Evolutionary conservation across 2,888 invertebrate genomes (phyloP), one percentile per base, ranked within the genome.

Genomic region (Calliopum simillimum): DNA sequence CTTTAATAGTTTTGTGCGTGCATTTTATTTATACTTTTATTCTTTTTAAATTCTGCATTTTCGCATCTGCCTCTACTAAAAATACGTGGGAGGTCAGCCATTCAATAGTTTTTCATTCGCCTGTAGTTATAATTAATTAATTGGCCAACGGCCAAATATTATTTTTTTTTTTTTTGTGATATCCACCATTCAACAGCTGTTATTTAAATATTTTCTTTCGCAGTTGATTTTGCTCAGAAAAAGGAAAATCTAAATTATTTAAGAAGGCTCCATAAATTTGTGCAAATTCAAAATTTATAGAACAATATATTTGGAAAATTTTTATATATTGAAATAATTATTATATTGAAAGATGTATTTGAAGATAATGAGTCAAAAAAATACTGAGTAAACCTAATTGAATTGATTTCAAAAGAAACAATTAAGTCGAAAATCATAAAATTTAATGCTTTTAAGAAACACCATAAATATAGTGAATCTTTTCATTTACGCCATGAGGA

Each of bases 131-230:
- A 85, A 84, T 82, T 82, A 84, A 85, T 82, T 82, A 84, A 82
- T 84, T 85, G 85, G 85, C 84, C 82, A 75, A 75, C 80, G 78
- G 80, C 85, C 84, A 84, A 82, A 82, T 82, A 83, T 79, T 78
- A 53, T 44, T 33, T 12, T 61, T 44, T 70, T 67, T 49, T 43
- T 44, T 43, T 49, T 47, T 49, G 49, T 16, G 19, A 14, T 55
- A 41, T 11, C 53, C 43, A 53, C 53, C 43, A 53, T 65, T 55
- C 19, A 65, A 49, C 67, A 59, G 59, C 66, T 56, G 56, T 66
- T 66, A 6, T 5, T 6, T 58, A 8, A 21, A 53, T 21, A 16
- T 19, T 23, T 19, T 51, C n/a, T 51, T 21, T 21, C 16, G 4
- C 19, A 23, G 19, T 19, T n/a, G 12, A n/a, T 1, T 53, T 53